Base-by-base conservation (phyloP, 2,797 vertebrate species). In the Macropodus opercularis region DNA sequence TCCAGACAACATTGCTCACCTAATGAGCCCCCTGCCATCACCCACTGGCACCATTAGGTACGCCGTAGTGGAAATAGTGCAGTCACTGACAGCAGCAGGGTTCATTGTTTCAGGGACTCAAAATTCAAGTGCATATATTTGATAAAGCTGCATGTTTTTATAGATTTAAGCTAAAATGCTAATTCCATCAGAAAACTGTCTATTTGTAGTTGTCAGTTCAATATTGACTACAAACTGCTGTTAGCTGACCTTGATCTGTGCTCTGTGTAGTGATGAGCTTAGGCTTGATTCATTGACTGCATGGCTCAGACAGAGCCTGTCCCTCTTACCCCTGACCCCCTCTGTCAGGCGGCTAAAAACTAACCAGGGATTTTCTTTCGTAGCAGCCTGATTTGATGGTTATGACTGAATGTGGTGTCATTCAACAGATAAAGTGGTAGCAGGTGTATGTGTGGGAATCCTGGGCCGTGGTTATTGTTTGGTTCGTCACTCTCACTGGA, bases 11-110 rank as follows among this genome's bases (percentile, higher is more conserved):
- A 97, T 98, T 69, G 94, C 96, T 77, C 95, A 98, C 90, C 92
- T 97, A 53, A 96, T 96, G 94, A 98, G 96, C 79, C 96, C 97
- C 15, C 93, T 98, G 60, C 97, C 97, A 2, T 98, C 96, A 69
- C 96, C 97, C 9, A 97, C 97, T 0, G 97, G 96, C 89, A 99
- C 97, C 77, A 96, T 98, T 89, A 99, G 97, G 97, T 99, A 93
- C 53, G 41, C 18, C 0, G 10, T 3, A 1, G 50, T 10, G 43
- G 11, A 19, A 6, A 15, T 9, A 0, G 26, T 22, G 29, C 12
- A 0, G 32, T 32, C 53, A 17, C 11, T n/a, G 43, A 0, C 5
- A 19, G 26, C 48, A 39, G 3, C 48, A 44, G 23, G 10, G 26
- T 17, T 11, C 13, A 1, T 11, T 32, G 14, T 35, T 35, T 35